A percentile compares a stretch with the other conserved stretches of the same genome.
These are phyloP conservation scores for Takifugu rubripes DNA, from an alignment of 2,797 vertebrate species.

Conservation along the genomic window DNA sequence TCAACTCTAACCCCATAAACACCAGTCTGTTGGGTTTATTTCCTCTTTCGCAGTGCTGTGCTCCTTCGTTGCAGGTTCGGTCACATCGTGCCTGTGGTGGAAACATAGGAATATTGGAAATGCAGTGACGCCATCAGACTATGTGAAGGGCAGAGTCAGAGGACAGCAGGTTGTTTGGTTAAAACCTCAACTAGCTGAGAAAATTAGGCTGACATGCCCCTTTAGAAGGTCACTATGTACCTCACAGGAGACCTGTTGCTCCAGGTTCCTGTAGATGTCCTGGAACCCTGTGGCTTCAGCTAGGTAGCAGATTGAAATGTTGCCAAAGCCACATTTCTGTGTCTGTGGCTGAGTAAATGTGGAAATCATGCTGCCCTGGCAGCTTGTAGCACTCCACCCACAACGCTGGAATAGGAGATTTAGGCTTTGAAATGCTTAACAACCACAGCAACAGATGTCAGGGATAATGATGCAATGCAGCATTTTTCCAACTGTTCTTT, in stretches of 20 bases:
- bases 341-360: constrained; percentile 22
- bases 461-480: constrained; percentile 45
- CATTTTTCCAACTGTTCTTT: constrained; percentile 44
- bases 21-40: constrained; percentile 3
- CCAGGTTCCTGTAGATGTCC: not conserved
- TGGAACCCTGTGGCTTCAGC: not conserved
- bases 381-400: constrained; percentile 33
- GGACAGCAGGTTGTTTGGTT: constrained; percentile 30
- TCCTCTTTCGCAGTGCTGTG: constrained; percentile 19
- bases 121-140: constrained; percentile 26
- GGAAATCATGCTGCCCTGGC: constrained; percentile 27
- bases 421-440: constrained; percentile 40
- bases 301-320: too few species aligned
- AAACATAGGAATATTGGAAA: too few species aligned
- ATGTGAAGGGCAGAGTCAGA: constrained; percentile 35
- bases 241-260: too few species aligned
- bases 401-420: constrained; percentile 19
- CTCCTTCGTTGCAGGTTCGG: constrained; percentile 18
- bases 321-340: not conserved
- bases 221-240: too few species aligned
- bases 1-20: not conserved
- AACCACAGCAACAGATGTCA: constrained; percentile 47
- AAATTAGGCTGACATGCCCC: too few species aligned
- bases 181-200: too few species aligned
- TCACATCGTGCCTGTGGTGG: constrained; percentile 43